Evolutionary conservation across 2,797 vertebrate genomes (phyloP).

Genomic region (Hozukius guyotensis): DNA sequence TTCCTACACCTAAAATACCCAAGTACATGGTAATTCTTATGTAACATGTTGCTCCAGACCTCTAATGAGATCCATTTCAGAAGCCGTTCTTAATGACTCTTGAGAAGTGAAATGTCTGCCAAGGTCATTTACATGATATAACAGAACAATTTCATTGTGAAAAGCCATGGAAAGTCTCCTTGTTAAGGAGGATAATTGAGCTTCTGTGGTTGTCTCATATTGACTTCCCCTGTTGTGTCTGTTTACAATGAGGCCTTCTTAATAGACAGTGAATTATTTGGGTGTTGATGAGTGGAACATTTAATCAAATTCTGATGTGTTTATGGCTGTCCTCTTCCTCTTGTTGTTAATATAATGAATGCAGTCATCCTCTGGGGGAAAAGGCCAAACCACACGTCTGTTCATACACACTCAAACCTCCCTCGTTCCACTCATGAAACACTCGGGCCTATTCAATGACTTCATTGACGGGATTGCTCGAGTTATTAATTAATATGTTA

Average conservation of each 20-base stretch:
- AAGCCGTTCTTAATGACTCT: constrained; percentile 24
- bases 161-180: constrained; percentile 61
- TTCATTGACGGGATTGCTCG: neutral
- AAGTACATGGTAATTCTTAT: constrained; percentile 23
- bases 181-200: constrained; percentile 63
- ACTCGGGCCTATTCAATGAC: neutral
- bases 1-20: neutral
- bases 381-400: constrained; percentile 44
- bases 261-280: constrained; percentile 41
- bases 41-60: constrained; percentile 45
- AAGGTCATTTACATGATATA: constrained; percentile 45
- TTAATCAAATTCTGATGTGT: constrained; percentile 50
- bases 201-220: constrained; percentile 54
- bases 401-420: neutral
- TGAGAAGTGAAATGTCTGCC: constrained; percentile 36
- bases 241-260: constrained; percentile 59
- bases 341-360: constrained; percentile 49
- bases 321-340: constrained; percentile 34
- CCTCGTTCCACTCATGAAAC: neutral
- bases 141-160: constrained; percentile 33
- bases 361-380: constrained; percentile 14
- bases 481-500: neutral
- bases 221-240: constrained; percentile 57
- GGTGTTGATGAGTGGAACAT: constrained; percentile 63
- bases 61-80: constrained; percentile 56